Conservation (phyloP, 2,797 vertebrate genomes). For the Limosa lapponica region DNA sequence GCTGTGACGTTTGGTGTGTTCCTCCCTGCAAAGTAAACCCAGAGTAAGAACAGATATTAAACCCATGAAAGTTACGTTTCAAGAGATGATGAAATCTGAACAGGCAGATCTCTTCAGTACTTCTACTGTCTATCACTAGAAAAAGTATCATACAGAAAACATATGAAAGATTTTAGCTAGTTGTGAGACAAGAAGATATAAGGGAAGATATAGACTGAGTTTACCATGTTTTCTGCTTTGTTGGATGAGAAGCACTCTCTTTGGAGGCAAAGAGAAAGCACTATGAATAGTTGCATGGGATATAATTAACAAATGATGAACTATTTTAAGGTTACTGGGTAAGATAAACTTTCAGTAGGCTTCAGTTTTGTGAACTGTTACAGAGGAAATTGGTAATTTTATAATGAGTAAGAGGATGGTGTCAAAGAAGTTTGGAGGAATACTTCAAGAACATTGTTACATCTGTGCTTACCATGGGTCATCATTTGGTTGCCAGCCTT, state of each 20-base stretch:
- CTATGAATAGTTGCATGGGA: background rate
- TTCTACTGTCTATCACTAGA: background rate
- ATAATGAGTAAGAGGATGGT: background rate
- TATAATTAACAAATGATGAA: background rate
- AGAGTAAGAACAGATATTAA: background rate
- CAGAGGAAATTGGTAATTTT: background rate
- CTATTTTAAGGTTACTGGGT: background rate
- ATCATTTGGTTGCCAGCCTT: slow-evolving; percentile 87
- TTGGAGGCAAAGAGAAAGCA: background rate
- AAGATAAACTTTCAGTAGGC: background rate
- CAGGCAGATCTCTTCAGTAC: background rate
- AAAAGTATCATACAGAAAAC: background rate
- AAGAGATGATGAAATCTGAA: background rate
- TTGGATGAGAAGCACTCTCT: background rate
- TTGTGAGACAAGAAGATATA: background rate
- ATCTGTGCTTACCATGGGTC: slow-evolving; percentile 77
- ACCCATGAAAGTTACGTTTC: background rate
- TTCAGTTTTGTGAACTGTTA: background rate
- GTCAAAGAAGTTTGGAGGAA: background rate
- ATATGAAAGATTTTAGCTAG: background rate
- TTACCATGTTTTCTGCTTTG: background rate
- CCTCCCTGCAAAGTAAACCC: slow-evolving; percentile 64
- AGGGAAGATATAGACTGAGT: background rate
- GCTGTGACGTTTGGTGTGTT: slow-evolving; percentile 78
- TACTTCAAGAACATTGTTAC: background rate